Base-by-base conservation (phyloP, 2,888 invertebrate species). In the Cataglyphis livida region DNA sequence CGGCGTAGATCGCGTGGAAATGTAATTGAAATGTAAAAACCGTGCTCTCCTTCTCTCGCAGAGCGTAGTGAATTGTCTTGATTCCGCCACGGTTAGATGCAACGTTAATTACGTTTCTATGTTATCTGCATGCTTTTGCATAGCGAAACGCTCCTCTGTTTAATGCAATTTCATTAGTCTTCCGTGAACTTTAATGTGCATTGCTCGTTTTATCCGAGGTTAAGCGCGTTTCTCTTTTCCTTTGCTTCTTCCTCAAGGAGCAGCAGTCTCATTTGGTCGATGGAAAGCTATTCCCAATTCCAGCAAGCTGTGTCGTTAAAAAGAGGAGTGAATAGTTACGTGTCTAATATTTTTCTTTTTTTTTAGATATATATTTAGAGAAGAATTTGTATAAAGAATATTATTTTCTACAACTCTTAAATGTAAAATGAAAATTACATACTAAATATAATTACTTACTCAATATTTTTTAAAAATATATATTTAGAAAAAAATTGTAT, bases 81-180 rank as follows among this genome's bases (percentile, higher is more conserved):
- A 79, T 79, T 79, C 38, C 44, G 59, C 78, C 59, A 79, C 35
- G 71, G 78, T 70, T 78, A 78, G 57, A 64, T 61, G 66, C 59
- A 62, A 82, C 82, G 82, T 82, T 82, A 82, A 84, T 84, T 84
- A 82, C 82, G 59, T 82, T 84, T 35, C 70, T 44, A 35, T 71
- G 70, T 64, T 83, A 79, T 83, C 74, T 83, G 79, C 64, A 70
- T 64, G 48, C 57, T 70, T 71, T 59, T 59, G 71, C 54, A 82
- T 81, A 81, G 81, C 28, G 73, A 64, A 68, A 28, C 25, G 41
- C 48, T 76, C 64, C 57, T 61, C 62, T 75, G 71, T 79, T 85
- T 81, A 83, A 85, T 85, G 85, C 70, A 65, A 81, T 85, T 85
- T 86, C 83, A 85, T 86, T 83, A 83, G 78, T 73, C 74, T 62